phyloP scores from a whole-genome alignment of 2,888 invertebrate genomes.

The Pelosia muscerda region DNA sequence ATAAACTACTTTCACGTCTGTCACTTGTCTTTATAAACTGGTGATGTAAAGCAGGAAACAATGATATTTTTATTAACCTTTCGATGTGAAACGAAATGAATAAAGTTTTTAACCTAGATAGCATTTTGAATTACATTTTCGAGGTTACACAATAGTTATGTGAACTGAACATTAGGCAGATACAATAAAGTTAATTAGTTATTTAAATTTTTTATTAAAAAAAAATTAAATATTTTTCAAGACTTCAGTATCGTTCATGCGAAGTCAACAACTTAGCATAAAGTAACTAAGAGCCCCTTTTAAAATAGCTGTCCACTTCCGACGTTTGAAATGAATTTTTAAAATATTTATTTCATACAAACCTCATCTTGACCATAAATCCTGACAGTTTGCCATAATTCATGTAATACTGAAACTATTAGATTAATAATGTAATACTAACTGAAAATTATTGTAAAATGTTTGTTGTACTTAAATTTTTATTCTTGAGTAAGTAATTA shows the following conservation, averaged over 20 bases:
- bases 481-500: no score
- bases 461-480: no score
- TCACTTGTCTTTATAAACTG: conserved; percentile 17
- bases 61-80: conserved; percentile 19
- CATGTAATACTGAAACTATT: no score
- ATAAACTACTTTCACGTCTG: conserved; percentile 43
- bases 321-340: neutral
- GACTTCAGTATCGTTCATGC: neutral
- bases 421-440: no score
- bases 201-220: conserved; percentile 3
- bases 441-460: no score
- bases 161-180: conserved; percentile 6
- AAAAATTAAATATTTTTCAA: neutral
- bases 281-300: neutral
- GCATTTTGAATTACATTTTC: conserved; percentile 7
- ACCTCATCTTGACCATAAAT: neutral
- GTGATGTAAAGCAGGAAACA: conserved; percentile 31
- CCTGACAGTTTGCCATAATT: neutral
- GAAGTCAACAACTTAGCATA: neutral
- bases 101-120: conserved; percentile 23
- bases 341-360: neutral
- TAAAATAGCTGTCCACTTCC: neutral
- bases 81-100: conserved; percentile 1
- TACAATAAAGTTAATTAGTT: neutral
- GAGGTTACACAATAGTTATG: conserved; percentile 3